Percentiles rank a stretch among this genome's conserved stretches.
Conservation (phyloP, 2,797 vertebrate genomes). For the Rousettus madagascariensis region DNA sequence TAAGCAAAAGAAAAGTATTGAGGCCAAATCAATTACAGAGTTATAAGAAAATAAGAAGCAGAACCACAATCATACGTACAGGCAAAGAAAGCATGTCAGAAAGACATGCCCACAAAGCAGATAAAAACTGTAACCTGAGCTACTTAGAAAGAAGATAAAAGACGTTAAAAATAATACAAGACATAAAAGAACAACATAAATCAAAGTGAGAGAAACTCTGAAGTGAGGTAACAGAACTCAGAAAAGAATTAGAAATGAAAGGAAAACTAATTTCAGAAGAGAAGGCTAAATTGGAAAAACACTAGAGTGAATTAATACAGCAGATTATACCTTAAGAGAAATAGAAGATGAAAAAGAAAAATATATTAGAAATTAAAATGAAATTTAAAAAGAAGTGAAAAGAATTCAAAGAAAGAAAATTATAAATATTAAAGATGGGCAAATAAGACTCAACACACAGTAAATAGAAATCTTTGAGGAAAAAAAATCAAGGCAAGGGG, state of each 20-base stretch:
- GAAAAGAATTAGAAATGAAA: constrained; percentile 39
- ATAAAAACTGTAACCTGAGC: neutral
- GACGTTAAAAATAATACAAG: neutral
- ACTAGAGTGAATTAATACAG: neutral
- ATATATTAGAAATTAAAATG: neutral
- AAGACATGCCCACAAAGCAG: neutral
- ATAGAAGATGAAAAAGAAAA: neutral
- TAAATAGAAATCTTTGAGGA: neutral
- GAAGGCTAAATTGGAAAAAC: neutral
- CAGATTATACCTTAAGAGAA: constrained; percentile 1
- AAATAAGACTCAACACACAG: neutral
- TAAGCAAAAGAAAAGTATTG: constrained; percentile 36
- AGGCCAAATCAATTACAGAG: neutral
- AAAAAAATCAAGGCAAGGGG: neutral
- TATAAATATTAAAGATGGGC: neutral
- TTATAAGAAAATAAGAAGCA: neutral
- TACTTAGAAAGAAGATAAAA: constrained; percentile 28
- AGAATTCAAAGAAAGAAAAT: constrained; percentile 30
- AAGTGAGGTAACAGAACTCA: neutral
- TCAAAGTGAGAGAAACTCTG: neutral
- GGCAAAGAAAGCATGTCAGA: neutral
- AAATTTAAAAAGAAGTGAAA: neutral
- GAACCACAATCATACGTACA: neutral
- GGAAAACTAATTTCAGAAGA: constrained; percentile 7
- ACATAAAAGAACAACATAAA: constrained; percentile 39